These are phyloP conservation scores for Pyrocoelia pectoralis DNA, from an alignment of 2,888 invertebrate species.

Conservation along the genomic window DNA sequence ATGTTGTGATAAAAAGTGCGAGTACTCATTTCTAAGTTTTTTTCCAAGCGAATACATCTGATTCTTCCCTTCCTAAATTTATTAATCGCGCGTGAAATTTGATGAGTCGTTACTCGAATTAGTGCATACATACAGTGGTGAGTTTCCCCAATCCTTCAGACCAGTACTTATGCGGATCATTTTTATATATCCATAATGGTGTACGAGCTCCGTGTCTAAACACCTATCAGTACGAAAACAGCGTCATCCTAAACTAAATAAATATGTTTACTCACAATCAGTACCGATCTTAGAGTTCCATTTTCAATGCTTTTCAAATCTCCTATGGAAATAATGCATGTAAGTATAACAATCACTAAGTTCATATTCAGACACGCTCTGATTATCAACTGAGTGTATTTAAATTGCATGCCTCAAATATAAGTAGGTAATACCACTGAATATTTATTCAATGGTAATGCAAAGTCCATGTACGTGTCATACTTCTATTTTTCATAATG, in stretches of 20 bases:
- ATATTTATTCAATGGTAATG: too few species aligned
- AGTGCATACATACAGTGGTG: constrained; percentile 69
- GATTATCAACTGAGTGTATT: too few species aligned
- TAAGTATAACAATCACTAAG: background rate
- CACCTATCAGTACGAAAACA: constrained; percentile 60
- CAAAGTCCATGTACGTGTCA: too few species aligned
- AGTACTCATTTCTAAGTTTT: constrained; percentile 68
- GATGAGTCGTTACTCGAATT: background rate
- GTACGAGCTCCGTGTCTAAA: constrained; percentile 86
- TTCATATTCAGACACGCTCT: background rate
- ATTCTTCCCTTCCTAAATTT: constrained; percentile 64
- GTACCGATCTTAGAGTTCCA: constrained; percentile 1
- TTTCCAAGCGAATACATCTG: constrained; percentile 71
- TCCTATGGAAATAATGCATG: background rate
- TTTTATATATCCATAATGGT: constrained; percentile 78
- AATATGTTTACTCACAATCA: constrained; percentile 15
- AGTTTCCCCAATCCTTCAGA: constrained; percentile 83
- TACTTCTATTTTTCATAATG: too few species aligned
- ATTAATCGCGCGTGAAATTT: constrained; percentile 6
- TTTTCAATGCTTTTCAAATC: background rate
- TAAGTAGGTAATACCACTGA: too few species aligned
- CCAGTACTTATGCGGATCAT: constrained; percentile 85
- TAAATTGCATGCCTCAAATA: too few species aligned
- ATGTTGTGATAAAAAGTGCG: constrained; percentile 67
- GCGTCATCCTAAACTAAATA: background rate